These are phyloP conservation scores for Vanessa cardui DNA, from an alignment of 2,888 invertebrate genomes.

Conservation along the genomic window DNA sequence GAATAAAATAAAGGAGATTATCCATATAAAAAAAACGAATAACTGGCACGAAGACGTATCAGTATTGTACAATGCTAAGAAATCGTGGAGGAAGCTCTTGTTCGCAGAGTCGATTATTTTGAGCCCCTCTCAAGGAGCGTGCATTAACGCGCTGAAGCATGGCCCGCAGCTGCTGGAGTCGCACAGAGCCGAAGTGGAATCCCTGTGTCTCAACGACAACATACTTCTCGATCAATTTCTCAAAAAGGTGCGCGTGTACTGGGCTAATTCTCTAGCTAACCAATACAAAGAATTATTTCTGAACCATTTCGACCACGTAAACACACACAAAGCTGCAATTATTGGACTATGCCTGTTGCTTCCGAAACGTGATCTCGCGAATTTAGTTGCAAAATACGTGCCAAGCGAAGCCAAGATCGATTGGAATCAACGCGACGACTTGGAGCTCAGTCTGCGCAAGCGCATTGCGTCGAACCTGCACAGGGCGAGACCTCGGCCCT, in stretches of 20 bases:
- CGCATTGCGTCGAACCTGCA: conserved; percentile 60
- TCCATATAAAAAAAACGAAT: not conserved
- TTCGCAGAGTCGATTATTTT: conserved; percentile 61
- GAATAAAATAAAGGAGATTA: too few species aligned
- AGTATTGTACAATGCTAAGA: conserved; percentile 54
- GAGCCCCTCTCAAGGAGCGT: conserved; percentile 50
- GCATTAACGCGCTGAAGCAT: conserved; percentile 65
- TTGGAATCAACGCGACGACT: conserved; percentile 56
- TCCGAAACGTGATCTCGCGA: conserved; percentile 47
- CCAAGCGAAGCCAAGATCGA: conserved; percentile 58
- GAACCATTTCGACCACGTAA: conserved; percentile 47
- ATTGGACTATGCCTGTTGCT: conserved; percentile 55
- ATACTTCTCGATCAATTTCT: conserved; percentile 49
- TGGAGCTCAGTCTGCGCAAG: conserved; percentile 53
- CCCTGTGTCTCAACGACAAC: conserved; percentile 50
- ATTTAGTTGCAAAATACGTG: conserved; percentile 53
- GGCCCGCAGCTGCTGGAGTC: conserved; percentile 55
- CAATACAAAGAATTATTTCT: conserved; percentile 51
- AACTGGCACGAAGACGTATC: not conserved
- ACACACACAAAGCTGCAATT: conserved; percentile 50
- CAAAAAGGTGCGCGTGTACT: conserved; percentile 61
- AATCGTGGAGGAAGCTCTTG: conserved; percentile 59
- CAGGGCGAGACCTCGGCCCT: conserved; percentile 57
- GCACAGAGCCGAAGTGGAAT: conserved; percentile 47
- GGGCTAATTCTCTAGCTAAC: conserved; percentile 54